Percentiles rank a stretch among this genome's conserved stretches.
Conservation (phyloP, 2,888 invertebrate species). For the Mesochorus sp. region DNA sequence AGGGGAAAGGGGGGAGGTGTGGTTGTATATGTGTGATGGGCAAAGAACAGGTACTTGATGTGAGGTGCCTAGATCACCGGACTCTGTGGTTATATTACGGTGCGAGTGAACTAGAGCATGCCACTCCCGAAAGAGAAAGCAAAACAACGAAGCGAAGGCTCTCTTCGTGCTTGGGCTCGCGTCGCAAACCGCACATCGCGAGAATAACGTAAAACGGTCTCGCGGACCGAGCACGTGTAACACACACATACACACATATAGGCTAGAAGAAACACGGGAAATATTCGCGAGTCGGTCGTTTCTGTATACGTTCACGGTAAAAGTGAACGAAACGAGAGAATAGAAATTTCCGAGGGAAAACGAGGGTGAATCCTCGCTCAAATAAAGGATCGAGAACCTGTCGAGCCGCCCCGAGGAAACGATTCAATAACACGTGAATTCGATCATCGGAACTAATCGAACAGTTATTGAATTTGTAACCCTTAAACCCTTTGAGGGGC, state of each 20-base stretch:
- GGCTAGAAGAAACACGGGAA: constrained; percentile 64
- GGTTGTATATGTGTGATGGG: constrained; percentile 34
- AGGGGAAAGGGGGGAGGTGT: too few relatives aligned
- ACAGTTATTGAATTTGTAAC: too few relatives aligned
- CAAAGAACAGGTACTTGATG: constrained; percentile 50
- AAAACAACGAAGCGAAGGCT: constrained; percentile 77
- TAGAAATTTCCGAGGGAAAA: constrained; percentile 57
- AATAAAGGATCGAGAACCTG: too few relatives aligned
- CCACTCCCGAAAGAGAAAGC: constrained; percentile 82
- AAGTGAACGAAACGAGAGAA: constrained; percentile 65
- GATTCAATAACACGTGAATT: too few relatives aligned
- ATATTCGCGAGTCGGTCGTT: constrained; percentile 63
- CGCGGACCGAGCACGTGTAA: not conserved
- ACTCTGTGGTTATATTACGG: constrained; percentile 56
- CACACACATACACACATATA: constrained; percentile 22
- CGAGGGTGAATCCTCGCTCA: constrained; percentile 52
- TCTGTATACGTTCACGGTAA: constrained; percentile 71
- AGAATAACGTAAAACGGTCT: constrained; percentile 5
- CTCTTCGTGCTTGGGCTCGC: constrained; percentile 57
- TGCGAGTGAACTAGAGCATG: constrained; percentile 80
- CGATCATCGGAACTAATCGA: too few relatives aligned
- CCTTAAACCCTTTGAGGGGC: too few relatives aligned
- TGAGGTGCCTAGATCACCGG: constrained; percentile 64
- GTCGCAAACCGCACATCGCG: constrained; percentile 50
- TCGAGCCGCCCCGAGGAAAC: too few relatives aligned